Conservation (phyloP, 1,140 invertebrate species). For the Euwallacea similis region DNA sequence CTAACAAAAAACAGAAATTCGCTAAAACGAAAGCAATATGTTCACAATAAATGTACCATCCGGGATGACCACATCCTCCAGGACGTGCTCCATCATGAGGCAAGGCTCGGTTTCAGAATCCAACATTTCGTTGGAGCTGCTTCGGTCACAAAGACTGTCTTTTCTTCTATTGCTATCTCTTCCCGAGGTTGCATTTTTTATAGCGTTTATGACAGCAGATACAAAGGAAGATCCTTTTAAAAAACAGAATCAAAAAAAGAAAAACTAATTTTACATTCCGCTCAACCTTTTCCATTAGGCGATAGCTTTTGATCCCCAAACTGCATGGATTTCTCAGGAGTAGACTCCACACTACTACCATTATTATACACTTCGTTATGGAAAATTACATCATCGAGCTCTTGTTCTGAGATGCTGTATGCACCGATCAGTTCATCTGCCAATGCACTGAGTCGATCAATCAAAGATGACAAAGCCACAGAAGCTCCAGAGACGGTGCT, state of each 20-base stretch:
- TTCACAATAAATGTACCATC: constrained; percentile 52
- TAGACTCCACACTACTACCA: constrained; percentile 62
- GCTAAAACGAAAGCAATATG: neutral
- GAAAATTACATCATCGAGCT: constrained; percentile 75
- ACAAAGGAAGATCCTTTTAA: constrained; percentile 63
- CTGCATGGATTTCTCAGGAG: constrained; percentile 59
- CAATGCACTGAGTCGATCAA: constrained; percentile 68
- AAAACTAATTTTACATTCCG: neutral
- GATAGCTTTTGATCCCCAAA: constrained; percentile 33
- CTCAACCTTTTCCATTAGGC: constrained; percentile 51
- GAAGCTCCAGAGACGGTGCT: constrained; percentile 71
- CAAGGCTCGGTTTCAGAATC: constrained; percentile 79
- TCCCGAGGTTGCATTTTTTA: constrained; percentile 61
- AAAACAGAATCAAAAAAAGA: neutral
- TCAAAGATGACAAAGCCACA: constrained; percentile 70
- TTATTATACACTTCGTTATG: constrained; percentile 73
- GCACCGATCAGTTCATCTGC: constrained; percentile 71
- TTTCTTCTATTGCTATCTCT: constrained; percentile 24
- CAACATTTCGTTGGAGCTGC: constrained; percentile 62
- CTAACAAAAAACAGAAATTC: constrained; percentile 16
- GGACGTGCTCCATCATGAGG: constrained; percentile 73
- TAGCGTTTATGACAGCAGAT: constrained; percentile 68
- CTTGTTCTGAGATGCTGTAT: constrained; percentile 74
- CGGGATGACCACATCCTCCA: constrained; percentile 66
- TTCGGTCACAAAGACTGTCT: constrained; percentile 35